Base-by-base conservation (phyloP, 1,140 invertebrate species). In the Drosophila santomea region DNA sequence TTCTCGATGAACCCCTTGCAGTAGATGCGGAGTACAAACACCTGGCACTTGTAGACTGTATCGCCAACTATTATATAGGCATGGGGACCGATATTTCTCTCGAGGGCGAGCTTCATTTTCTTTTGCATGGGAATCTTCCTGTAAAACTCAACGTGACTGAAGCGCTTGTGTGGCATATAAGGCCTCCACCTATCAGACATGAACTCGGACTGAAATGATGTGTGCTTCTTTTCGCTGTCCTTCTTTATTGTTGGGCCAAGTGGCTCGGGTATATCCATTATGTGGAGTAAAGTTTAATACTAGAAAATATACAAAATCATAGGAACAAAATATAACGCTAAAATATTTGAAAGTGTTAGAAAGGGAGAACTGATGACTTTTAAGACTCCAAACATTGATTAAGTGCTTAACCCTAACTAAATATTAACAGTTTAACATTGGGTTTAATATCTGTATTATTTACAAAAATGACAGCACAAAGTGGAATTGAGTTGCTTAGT, bases 401-500 rank as follows among this genome's bases (percentile, higher is more conserved):
- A 7, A 28, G 32, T 10, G 28, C 28, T 8, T 32, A 32, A 32
- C 2, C 1, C 2, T 32, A 32, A 32, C 28, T 7, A 7, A 32
- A 32, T 32, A 32, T 32, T 8, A 32, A 8, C 28, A 32, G 28
- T 3, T 7, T 32, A 8, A 32, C 7, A 32, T 32, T 0, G 2
- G 28, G 2, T 8, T 32, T 32, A 25, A 25, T 25, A 25, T 25
- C 25, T 25, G 25, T 25, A 25, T 25, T 25, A 4, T 32, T 32
- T 32, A 32, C 2, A 8, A 32, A 8, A 32, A 32, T 36, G 32
- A 52, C 15, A 36, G 15, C 28, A 58, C 3, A 20, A 28, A 38
- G 28, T 23, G 7, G 43, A 64, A 51, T 43, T 25, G 25, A 32
- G 12, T 54, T 48, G 44, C 47, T 69, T 25, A 57, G 67, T 36